Conservation (phyloP, 2,113 vertebrate species). For the Oncorhynchus kisutch region DNA sequence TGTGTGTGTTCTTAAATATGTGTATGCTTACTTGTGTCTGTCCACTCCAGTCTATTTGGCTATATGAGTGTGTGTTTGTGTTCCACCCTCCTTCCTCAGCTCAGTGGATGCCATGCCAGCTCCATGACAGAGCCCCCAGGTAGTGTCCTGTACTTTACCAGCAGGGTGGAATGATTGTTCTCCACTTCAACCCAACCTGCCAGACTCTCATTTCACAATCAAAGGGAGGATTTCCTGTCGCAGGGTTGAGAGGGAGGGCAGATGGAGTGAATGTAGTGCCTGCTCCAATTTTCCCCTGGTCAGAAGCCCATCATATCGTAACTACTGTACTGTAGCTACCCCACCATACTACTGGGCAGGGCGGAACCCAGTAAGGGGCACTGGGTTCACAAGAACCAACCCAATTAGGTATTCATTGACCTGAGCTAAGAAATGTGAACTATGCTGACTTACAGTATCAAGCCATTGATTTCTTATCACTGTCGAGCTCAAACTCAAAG, state of each 20-base stretch:
- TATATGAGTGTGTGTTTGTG: neutral
- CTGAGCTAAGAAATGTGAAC: conserved; percentile 25
- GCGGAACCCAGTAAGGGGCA: conserved; percentile 37
- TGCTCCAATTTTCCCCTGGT: conserved; percentile 39
- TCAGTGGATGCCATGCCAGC: neutral
- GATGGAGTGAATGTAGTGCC: conserved; percentile 29
- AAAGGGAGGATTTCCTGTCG: conserved; percentile 78
- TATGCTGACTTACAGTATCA: neutral
- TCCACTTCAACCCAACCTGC: conserved; percentile 20
- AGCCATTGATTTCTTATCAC: conserved; percentile 7
- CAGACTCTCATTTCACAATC: conserved; percentile 56
- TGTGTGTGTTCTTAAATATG: neutral
- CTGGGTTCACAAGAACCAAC: conserved; percentile 47
- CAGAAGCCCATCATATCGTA: conserved; percentile 22
- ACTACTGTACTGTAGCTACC: conserved; percentile 25
- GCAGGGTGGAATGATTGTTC: conserved; percentile 44
- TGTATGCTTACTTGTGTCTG: neutral
- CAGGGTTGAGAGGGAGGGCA: conserved; percentile 36
- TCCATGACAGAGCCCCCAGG: neutral
- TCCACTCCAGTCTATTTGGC: neutral
- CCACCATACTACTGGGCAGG: conserved; percentile 5
- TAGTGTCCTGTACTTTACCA: neutral
- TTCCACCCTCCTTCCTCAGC: neutral
- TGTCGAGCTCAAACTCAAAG: conserved; percentile 13
- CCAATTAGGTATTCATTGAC: conserved; percentile 37